A percentile compares a stretch with the other conserved stretches of the same genome.
These are phyloP conservation scores for Rhinoptilus africanus DNA, from an alignment of 2,113 vertebrate genomes.

Conservation along the genomic window DNA sequence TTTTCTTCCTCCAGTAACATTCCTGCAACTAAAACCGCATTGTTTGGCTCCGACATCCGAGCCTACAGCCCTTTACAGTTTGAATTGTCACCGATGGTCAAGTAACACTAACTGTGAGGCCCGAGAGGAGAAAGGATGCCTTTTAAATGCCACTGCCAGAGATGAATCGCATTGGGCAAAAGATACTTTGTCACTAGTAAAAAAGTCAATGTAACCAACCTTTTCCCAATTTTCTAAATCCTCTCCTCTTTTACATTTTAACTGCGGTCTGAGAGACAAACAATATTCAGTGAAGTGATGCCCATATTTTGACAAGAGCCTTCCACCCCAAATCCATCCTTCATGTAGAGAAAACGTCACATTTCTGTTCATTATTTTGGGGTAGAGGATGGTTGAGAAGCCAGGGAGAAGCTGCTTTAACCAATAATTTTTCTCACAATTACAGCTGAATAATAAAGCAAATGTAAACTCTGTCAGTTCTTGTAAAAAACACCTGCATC, in stretches of 20 bases:
- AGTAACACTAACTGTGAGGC: neutral
- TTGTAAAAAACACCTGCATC: neutral
- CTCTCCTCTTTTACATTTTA: neutral
- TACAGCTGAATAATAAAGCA: neutral
- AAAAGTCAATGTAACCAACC: neutral
- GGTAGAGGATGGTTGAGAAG: neutral
- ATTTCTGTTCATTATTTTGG: neutral
- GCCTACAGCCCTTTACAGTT: neutral
- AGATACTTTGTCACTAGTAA: neutral
- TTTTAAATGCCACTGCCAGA: neutral
- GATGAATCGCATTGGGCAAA: neutral
- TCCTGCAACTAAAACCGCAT: neutral
- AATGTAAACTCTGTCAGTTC: neutral
- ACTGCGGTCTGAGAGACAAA: neutral
- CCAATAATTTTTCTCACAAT: neutral
- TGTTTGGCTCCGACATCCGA: neutral
- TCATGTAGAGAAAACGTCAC: neutral
- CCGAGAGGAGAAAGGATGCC: neutral
- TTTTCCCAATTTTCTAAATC: neutral
- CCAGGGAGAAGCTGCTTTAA: neutral
- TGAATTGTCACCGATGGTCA: neutral
- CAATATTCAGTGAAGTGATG: neutral
- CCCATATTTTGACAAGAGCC: neutral
- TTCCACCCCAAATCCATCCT: neutral
- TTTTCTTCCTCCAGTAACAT: neutral